Conservation (phyloP, 2,797 vertebrate genomes). For the Acomys russatus region DNA sequence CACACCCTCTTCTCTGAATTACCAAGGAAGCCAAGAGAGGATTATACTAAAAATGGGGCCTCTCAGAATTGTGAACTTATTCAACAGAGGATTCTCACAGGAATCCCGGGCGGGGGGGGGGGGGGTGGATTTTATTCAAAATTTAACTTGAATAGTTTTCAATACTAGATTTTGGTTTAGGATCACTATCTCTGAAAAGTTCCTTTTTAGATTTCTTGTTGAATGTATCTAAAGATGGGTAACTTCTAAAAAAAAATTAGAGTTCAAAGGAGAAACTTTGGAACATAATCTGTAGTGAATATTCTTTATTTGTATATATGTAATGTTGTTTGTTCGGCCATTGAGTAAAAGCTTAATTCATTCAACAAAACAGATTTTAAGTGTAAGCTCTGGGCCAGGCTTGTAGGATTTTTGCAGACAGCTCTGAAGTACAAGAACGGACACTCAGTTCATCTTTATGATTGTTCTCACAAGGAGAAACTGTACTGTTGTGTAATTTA, state of each 20-base stretch:
- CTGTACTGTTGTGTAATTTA: not conserved
- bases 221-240: slow-evolving; percentile 59
- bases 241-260: slow-evolving; percentile 9
- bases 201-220: slow-evolving; percentile 3
- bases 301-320: slow-evolving; percentile 46
- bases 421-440: not conserved
- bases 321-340: slow-evolving; percentile 5
- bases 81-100: slow-evolving; percentile 72
- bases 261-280: slow-evolving; percentile 14
- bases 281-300: not conserved
- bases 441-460: not conserved
- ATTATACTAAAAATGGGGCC: slow-evolving; percentile 84
- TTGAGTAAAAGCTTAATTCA: slow-evolving; percentile 7
- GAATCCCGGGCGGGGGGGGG: slow-evolving; percentile 36
- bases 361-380: slow-evolving; percentile 21
- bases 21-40: slow-evolving; percentile 82
- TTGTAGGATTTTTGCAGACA: slow-evolving; percentile 6
- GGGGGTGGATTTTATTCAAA: slow-evolving; percentile 71
- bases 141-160: slow-evolving; percentile 78
- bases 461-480: not conserved
- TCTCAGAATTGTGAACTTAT: slow-evolving; percentile 78
- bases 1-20: slow-evolving; percentile 80
- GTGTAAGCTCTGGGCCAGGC: not conserved
- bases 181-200: slow-evolving; percentile 65
- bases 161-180: slow-evolving; percentile 73